Base-by-base conservation (phyloP, 2,888 invertebrate genomes). In the Suillia variegata region DNA sequence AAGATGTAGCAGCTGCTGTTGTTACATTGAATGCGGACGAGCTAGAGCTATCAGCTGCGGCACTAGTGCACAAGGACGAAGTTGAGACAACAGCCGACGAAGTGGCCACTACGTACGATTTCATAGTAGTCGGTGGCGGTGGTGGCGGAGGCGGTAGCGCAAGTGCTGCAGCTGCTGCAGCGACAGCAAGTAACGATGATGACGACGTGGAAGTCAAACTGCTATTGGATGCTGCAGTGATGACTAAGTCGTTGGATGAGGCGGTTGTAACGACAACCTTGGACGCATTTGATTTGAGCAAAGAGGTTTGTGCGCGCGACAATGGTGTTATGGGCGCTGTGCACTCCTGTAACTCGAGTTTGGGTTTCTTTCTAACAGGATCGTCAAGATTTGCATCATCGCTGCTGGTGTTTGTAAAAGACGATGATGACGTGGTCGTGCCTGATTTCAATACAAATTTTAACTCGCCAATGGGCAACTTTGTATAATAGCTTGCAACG, bases 291-390 rank as follows among this genome's bases (percentile, higher is more conserved):
- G 58, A 56, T 18, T 62, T 59, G 3, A 59, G 47, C 26, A 62
- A n/a, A 10, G 62, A 56, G 0, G 62, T 57, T 53, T 60, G 58
- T 12, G 38, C n/a, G n/a, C n/a, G n/a, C n/a, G n/a, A n/a, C n/a
- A n/a, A n/a, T n/a, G n/a, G n/a, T n/a, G n/a, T n/a, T n/a, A n/a
- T n/a, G n/a, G n/a, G n/a, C n/a, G n/a, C n/a, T n/a, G n/a, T n/a
- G n/a, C n/a, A n/a, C n/a, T n/a, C n/a, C n/a, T n/a, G n/a, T n/a
- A n/a, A n/a, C 38, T 63, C 76, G 18, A 70, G 13, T 24, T 76
- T 75, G 1, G 65, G 62, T 34, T 75, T 74, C 54, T 75, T 75
- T 50, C 73, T 76, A 0, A 63, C 24, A 4, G 74, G 75, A 45
- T 75, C 73, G 10, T 73, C 75, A 4, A 8, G 12, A 34, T 65